Conservation (phyloP, 1,140 invertebrate genomes). For the Ceratosolen fusciceps region DNA sequence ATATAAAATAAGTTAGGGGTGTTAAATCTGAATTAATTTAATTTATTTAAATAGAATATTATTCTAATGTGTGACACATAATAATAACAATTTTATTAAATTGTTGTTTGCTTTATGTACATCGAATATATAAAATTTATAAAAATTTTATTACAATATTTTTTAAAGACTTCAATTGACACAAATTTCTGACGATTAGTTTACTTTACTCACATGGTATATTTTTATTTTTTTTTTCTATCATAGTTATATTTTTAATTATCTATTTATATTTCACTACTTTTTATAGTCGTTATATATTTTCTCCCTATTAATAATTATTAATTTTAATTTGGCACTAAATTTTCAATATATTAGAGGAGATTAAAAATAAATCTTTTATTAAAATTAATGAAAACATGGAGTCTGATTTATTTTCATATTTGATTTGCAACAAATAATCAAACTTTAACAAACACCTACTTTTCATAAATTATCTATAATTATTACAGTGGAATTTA, state of each 20-base stretch:
- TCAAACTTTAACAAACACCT: conserved; percentile 1
- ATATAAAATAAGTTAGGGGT: too few species aligned
- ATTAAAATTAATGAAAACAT: conserved; percentile 10
- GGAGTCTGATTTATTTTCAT: conserved; percentile 8
- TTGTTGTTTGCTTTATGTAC: too few species aligned
- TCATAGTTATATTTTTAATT: background rate
- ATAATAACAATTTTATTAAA: too few species aligned
- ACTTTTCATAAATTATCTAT: conserved; percentile 34
- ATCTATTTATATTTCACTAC: conserved; percentile 35
- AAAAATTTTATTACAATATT: too few species aligned
- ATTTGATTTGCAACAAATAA: conserved; percentile 2
- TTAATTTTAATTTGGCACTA: conserved; percentile 23
- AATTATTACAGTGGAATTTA: conserved; percentile 17
- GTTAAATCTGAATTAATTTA: too few species aligned
- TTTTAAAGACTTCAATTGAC: too few species aligned
- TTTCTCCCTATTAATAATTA: background rate
- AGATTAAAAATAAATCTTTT: conserved; percentile 26
- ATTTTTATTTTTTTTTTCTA: background rate
- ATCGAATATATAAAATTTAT: too few species aligned
- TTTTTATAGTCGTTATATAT: background rate
- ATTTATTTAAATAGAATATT: too few species aligned
- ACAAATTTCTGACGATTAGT: too few species aligned
- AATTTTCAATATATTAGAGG: background rate
- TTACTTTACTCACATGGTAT: too few species aligned
- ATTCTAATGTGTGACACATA: too few species aligned